Conservation (phyloP, 2,888 invertebrate species). For the Drosophila hamatofila region DNA sequence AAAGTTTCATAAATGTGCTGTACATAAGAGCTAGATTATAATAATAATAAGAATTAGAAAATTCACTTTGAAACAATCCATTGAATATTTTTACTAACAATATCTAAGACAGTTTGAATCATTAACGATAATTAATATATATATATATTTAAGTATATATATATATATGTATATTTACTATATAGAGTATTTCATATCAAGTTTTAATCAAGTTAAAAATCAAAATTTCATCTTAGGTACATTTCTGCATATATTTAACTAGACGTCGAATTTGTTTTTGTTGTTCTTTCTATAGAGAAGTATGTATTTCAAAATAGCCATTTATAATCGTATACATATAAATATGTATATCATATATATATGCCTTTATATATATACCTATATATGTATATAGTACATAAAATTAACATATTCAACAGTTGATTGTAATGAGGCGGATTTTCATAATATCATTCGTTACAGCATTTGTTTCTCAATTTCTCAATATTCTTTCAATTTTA, state of each 20-base stretch:
- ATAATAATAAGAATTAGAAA: constrained; percentile 46
- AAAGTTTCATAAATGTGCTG: constrained; percentile 60
- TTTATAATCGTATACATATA: constrained; percentile 45
- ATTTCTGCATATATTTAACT: constrained; percentile 33
- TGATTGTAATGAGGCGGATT: constrained; percentile 82
- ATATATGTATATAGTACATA: constrained; percentile 23
- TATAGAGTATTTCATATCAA: constrained; percentile 6
- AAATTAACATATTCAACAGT: constrained; percentile 74
- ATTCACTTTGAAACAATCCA: constrained; percentile 39
- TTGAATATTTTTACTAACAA: constrained; percentile 43
- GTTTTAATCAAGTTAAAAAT: constrained; percentile 3
- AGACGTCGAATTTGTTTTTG: constrained; percentile 34
- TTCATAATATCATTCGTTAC: constrained; percentile 81
- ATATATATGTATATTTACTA: neutral
- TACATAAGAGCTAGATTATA: constrained; percentile 64
- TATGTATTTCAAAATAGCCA: constrained; percentile 53
- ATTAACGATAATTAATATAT: constrained; percentile 55
- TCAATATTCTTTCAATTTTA: neutral
- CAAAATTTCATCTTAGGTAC: constrained; percentile 14
- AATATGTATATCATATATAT: constrained; percentile 32
- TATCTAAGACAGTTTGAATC: constrained; percentile 50
- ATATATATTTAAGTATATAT: constrained; percentile 25
- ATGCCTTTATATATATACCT: neutral
- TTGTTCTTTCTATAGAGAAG: constrained; percentile 49
- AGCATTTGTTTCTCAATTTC: constrained; percentile 51